Evolutionary conservation across 2,888 invertebrate genomes (phyloP), one percentile per base, ranked within the genome.

Genomic region (Dynastes maya): DNA sequence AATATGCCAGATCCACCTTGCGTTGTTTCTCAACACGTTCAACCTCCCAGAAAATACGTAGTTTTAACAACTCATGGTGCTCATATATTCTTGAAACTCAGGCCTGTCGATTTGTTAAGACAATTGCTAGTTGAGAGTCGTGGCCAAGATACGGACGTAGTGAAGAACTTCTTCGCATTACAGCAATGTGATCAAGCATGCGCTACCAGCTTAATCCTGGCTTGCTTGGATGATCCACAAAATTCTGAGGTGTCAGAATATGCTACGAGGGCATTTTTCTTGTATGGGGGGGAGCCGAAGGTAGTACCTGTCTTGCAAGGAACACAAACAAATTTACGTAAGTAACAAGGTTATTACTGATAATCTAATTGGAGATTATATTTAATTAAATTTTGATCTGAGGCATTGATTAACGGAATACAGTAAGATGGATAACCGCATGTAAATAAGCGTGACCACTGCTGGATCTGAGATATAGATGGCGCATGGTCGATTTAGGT

Each of bases 261-360:
- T 94, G 98, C 98, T 0, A 94, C 96, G 0, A 93, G 96, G 83
- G 97, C 98, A 0, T 97, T 98, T 89, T 96, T 98, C 89, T 89
- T 97, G 81, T 97, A 96, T 86, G 98, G 98, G 32, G 96, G 96
- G 0, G 97, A 97, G 85, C 91, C 93, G 0, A 87, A 85, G 79
- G 64, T 87, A n/a, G 70, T 79, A 55, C 78, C 77, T 27, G 27
- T 61, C 16, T 32, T 49, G n/a, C 78, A 58, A 37, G 78, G 70
- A 29, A 68, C 64, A 9, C 85, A 85, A 68, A 81, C 83, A 2
- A 85, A 84, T 80, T 80, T 85, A 32, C 82, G 86, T 85, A 83
- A 83, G 83, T 76, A 2, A 40, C 22, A 29, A 22, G n/a, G 16
- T 55, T 22, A 22, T 8, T 8, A 37, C 37, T 37, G 6, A 37